Conservation (phyloP, 2,888 invertebrate species). For the Sinodicranocentrus sp. region DNA sequence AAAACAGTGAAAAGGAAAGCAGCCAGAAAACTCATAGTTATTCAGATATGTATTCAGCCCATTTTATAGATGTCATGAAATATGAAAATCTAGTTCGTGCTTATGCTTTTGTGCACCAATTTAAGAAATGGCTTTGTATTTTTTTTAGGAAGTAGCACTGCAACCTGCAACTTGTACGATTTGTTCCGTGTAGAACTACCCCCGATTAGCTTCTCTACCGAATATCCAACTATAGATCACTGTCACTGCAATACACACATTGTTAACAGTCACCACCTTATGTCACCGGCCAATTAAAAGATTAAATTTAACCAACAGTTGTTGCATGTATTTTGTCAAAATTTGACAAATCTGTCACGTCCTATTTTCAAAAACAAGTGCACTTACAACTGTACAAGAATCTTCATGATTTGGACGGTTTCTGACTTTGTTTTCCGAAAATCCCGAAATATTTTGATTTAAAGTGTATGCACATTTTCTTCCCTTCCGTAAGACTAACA, state of each 20-base stretch:
- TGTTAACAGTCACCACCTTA: conserved; percentile 2
- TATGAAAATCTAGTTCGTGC: no score
- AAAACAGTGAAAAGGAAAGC: conserved; percentile 37
- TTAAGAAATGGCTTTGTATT: no score
- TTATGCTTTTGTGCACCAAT: no score
- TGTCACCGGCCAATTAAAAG: conserved; percentile 26
- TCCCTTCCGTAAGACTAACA: neutral
- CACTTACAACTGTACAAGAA: neutral
- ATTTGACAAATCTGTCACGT: conserved; percentile 47
- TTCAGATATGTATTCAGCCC: no score
- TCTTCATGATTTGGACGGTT: neutral
- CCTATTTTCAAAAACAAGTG: neutral
- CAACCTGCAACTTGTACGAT: no score
- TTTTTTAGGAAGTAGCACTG: no score
- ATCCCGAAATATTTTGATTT: conserved; percentile 11
- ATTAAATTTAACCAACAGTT: conserved; percentile 25
- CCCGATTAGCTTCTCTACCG: no score
- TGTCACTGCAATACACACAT: conserved; percentile 49
- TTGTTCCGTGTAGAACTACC: no score
- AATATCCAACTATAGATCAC: conserved; percentile 48
- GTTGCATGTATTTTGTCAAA: conserved; percentile 42
- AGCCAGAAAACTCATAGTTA: neutral
- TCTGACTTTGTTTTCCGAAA: neutral
- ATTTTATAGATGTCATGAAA: no score
- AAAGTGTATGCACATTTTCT: neutral